Evolutionary conservation across 2,888 invertebrate genomes (phyloP).

Genomic region (Oegoconia quadripuncta): DNA sequence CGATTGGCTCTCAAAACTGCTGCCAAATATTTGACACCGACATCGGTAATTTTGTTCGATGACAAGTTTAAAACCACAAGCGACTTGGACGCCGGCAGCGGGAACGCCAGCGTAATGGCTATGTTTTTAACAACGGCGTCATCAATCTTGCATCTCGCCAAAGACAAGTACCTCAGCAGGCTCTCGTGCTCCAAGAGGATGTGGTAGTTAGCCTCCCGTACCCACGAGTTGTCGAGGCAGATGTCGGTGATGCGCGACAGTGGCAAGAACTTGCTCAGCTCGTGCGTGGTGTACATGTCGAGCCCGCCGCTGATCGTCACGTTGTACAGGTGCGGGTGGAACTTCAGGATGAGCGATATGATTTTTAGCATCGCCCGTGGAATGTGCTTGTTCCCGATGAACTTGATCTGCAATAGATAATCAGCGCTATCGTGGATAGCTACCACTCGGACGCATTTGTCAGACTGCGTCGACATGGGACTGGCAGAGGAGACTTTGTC

Average conservation of each 20-base stretch:
- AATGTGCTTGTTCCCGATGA: not conserved
- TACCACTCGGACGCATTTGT: too few relatives aligned
- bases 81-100: not conserved
- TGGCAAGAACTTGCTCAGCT: not conserved
- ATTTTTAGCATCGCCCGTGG: not conserved
- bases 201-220: constrained; percentile 2
- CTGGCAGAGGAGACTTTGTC: too few relatives aligned
- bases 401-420: not conserved
- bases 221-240: not conserved
- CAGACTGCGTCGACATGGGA: too few relatives aligned
- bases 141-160: not conserved
- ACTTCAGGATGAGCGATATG: not conserved
- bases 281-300: not conserved
- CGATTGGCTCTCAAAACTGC: not conserved
- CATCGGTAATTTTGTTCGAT: not conserved
- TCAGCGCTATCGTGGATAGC: not conserved
- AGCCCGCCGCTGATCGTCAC: constrained; percentile 1
- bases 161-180: not conserved
- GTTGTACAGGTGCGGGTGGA: not conserved
- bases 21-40: not conserved
- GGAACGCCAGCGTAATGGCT: not conserved
- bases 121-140: not conserved
- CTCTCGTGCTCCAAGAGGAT: not conserved
- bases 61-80: not conserved
- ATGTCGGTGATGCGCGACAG: constrained; percentile 3